phyloP scores from a whole-genome alignment of 2,888 invertebrate genomes.

The Labia minor region DNA sequence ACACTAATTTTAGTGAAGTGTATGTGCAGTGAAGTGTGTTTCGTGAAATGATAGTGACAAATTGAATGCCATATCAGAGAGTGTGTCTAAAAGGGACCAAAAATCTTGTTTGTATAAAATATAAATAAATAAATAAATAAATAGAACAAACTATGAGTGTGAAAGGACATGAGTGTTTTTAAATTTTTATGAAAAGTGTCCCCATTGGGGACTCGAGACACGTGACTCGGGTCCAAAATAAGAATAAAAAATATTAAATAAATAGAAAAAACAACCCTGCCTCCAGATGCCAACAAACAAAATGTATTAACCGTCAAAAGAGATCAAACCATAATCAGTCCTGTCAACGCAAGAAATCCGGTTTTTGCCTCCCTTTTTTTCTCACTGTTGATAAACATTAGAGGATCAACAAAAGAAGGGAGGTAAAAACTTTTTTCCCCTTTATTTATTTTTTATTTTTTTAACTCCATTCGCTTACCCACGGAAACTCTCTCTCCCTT shows the following conservation, averaged over 20 bases:
- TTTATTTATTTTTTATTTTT: slow-evolving; percentile 2
- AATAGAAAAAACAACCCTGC: not conserved
- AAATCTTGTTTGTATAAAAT: not conserved
- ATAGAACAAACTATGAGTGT: no score
- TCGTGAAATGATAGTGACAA: not conserved
- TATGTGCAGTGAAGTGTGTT: not conserved
- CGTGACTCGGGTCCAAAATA: not conserved
- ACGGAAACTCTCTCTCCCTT: not conserved
- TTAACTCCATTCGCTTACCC: not conserved
- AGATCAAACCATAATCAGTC: not conserved
- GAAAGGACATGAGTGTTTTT: not conserved
- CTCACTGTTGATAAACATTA: not conserved
- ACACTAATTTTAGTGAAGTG: not conserved
- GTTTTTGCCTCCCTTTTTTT: not conserved
- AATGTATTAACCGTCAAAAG: slow-evolving; percentile 5
- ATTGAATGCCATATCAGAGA: not conserved
- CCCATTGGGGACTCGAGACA: not conserved
- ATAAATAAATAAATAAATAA: not conserved
- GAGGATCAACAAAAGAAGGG: slow-evolving; percentile 3
- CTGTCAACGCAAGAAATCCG: not conserved
- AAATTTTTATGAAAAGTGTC: not conserved
- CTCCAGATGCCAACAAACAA: not conserved
- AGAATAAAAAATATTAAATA: not conserved
- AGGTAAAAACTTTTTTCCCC: not conserved
- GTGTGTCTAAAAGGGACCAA: not conserved